Evolutionary conservation across 2,113 vertebrate species (phyloP).

Genomic region (Ellobius talpinus): DNA sequence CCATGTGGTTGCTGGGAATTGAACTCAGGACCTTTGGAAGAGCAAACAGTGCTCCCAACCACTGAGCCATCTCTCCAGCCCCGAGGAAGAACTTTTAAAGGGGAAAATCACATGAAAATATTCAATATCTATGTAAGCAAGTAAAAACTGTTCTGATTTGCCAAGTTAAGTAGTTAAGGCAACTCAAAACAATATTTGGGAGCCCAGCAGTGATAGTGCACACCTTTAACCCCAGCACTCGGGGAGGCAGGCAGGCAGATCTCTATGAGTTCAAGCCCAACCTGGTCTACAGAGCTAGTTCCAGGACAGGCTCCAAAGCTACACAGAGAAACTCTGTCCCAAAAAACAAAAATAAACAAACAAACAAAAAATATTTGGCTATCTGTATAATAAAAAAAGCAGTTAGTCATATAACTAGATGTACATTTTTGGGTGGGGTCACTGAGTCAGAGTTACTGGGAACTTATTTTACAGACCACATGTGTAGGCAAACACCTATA

Average conservation of each 20-base stretch:
- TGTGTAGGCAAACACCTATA: neutral
- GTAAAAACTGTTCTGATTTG: neutral
- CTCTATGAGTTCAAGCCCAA: too few relatives aligned
- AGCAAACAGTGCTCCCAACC: too few relatives aligned
- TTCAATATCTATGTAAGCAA: neutral
- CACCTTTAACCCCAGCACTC: too few relatives aligned
- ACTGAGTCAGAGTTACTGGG: neutral
- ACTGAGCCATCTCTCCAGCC: too few relatives aligned
- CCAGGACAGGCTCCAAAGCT: too few relatives aligned
- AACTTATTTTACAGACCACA: neutral
- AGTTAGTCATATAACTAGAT: neutral
- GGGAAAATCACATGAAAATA: neutral
- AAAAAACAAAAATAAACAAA: too few relatives aligned
- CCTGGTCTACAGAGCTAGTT: too few relatives aligned
- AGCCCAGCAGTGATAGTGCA: too few relatives aligned
- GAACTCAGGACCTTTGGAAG: too few relatives aligned
- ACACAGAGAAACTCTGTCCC: too few relatives aligned
- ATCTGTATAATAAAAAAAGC: neutral
- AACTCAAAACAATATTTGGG: neutral
- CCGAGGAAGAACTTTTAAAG: neutral
- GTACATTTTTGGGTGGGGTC: neutral
- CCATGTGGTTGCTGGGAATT: too few relatives aligned
- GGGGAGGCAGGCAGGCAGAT: too few relatives aligned
- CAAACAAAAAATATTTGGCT: neutral
- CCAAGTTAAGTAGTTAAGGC: neutral